Evolutionary conservation across 2,888 invertebrate genomes (phyloP), one percentile per base, ranked within the genome.

Genomic region (Thereva unica): DNA sequence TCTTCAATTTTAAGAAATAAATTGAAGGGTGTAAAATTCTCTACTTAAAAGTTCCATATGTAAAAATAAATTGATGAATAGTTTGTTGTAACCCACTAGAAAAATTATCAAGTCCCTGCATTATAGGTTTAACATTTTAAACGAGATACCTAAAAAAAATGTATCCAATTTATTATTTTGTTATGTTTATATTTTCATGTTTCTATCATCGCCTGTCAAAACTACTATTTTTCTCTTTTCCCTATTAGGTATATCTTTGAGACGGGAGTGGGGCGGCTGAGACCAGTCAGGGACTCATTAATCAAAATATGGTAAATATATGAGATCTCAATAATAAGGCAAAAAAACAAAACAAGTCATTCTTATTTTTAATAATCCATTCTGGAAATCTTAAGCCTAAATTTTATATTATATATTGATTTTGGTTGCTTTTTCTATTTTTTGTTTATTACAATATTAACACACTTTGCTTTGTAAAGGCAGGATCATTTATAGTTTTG

Each of bases 181-280:
- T 35, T 55, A 49, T 56, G 42, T 38, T 49, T 42, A 47, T 65
- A 40, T 52, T 68, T 65, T 41, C 56, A 45, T 44, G 57, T 63
- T 64, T 64, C 47, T 65, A 37, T 50, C 61, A 41, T 9, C 55
- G 52, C 42, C 68, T 67, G 54, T 71, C 71, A 71, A 72, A 73
- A 71, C 71, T 72, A 73, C 69, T 71, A 69, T 70, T 71, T 68
- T 72, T 74, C 70, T 71, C 70, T 64, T 70, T 69, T 74, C 76
- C 74, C 75, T 75, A 79, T 78, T 76, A 81, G 81, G 81, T 81
- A 78, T 81, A 81, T 80, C 81, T 81, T 81, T 81, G 81, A 81
- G 81, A 81, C 81, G 81, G 81, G 81, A 81, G 78, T 81, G 81
- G 81, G 81, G 81, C 81, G 81, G 81, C 81, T 81, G 81, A 81